Evolutionary conservation across 1,140 invertebrate species (phyloP), one percentile per base, ranked within the genome.

Genomic region (Holcopasites calliopsidis): DNA sequence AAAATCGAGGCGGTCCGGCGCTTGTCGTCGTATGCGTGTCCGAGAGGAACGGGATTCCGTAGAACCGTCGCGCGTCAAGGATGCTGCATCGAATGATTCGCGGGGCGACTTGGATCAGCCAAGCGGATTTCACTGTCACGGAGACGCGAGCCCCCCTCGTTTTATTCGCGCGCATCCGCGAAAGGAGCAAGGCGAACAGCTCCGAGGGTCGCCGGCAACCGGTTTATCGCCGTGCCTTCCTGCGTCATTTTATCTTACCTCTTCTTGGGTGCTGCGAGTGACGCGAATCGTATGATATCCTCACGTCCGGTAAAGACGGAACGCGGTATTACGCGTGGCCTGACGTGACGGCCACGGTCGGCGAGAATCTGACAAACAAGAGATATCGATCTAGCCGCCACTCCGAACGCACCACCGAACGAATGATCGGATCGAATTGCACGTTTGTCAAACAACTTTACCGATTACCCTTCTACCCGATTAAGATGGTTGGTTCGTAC

Each of bases 141-240:
- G 18, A 18, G 35, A 44, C 31, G 18, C 31, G 23, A 18, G 21
- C 31, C 23, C 49, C 58, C 62, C 35, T n/a, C n/a, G n/a, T n/a
- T n/a, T n/a, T n/a, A n/a, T n/a, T n/a, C n/a, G n/a, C n/a, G n/a
- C 40, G 38, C 23, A 71, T 18, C 35, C 55, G 54, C 55, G 66
- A 76, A 71, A 70, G 23, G 42, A 73, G 40, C 35, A 40, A 57
- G 68, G 66, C 70, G 71, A 76, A 70, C 33, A 57, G 26, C 33
- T 70, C n/a, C 0, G 38, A 54, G 42, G 64, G 21, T 47, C 31
- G 49, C n/a, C 60, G 49, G 13, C 50, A 77, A 73, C 61, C 69
- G 66, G 66, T 76, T 76, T 62, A 70, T 76, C 50, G 54, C 42
- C 33, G 26, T 28, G 55, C 47, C 55, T 50, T 66, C 49, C 49